A percentile compares a stretch with the other conserved stretches of the same genome.
Evolutionary conservation across 1,140 invertebrate genomes (phyloP).

Genomic region (Charaxes varanes): DNA sequence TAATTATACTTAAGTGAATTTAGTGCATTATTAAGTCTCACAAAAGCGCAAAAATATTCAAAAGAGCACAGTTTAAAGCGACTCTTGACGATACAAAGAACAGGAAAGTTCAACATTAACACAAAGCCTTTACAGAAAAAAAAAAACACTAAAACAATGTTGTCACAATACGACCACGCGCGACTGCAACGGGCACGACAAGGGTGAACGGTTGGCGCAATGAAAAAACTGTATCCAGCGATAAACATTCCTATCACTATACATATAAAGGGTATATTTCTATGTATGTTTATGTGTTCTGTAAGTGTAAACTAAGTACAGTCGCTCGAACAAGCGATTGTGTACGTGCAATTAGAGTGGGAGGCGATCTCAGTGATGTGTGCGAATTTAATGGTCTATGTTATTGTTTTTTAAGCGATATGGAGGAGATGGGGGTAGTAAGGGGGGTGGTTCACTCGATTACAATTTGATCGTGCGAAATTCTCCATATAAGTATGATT

Average conservation of each 20-base stretch:
- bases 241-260: constrained; percentile 6
- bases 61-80: no score
- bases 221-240: constrained; percentile 3
- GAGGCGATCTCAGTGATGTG: constrained; percentile 42
- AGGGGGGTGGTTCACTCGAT: constrained; percentile 12
- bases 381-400: constrained; percentile 59
- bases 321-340: constrained; percentile 39
- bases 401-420: constrained; percentile 59
- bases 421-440: constrained; percentile 1
- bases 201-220: constrained; percentile 2
- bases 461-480: constrained; percentile 18
- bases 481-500: constrained; percentile 1
- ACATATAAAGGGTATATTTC: constrained; percentile 9
- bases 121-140: constrained; percentile 8
- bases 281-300: constrained; percentile 4
- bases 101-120: constrained; percentile 7
- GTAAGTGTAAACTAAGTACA: constrained; percentile 19
- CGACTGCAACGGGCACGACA: constrained; percentile 15
- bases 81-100: constrained; percentile 2
- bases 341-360: constrained; percentile 51
- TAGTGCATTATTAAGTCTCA: background rate
- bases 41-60: background rate
- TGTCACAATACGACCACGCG: constrained; percentile 21
- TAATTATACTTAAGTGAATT: background rate
- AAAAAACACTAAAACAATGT: constrained; percentile 20